These are phyloP conservation scores for Phylloscopus trochiloides DNA, from an alignment of 2,113 vertebrate species.

Conservation along the genomic window DNA sequence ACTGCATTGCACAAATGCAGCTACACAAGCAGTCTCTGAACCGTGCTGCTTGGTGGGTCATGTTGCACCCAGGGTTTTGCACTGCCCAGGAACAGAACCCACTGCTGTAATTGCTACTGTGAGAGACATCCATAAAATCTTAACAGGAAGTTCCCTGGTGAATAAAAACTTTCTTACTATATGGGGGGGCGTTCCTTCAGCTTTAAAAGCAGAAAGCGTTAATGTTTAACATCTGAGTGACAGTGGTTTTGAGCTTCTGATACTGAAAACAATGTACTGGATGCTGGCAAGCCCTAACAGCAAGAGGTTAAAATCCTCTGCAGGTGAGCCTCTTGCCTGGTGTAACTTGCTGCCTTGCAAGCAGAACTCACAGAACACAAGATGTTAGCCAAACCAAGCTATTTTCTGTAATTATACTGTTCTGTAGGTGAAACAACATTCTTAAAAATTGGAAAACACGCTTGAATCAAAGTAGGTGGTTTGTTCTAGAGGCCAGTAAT, in stretches of 20 bases:
- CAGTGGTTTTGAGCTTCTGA: conserved; percentile 35
- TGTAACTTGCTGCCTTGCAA: conserved; percentile 27
- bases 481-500: conserved; percentile 72
- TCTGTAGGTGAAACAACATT: conserved; percentile 65
- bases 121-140: neutral
- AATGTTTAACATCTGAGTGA: conserved; percentile 59
- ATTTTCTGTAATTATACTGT: conserved; percentile 71
- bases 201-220: conserved; percentile 21
- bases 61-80: neutral
- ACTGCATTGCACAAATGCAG: neutral
- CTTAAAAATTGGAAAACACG: conserved; percentile 61
- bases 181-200: neutral
- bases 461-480: conserved; percentile 69
- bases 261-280: conserved; percentile 23
- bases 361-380: conserved; percentile 44
- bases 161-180: conserved; percentile 17
- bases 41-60: neutral
- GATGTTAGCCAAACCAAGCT: conserved; percentile 63
- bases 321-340: conserved; percentile 23
- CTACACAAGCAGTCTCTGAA: neutral
- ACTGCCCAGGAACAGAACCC: neutral
- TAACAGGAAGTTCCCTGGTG: conserved; percentile 15
- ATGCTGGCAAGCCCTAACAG: conserved; percentile 22
- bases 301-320: conserved; percentile 56
- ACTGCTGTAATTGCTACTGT: neutral